Evolutionary conservation across 2,888 invertebrate species (phyloP).

Genomic region (Gortyna flavago): DNA sequence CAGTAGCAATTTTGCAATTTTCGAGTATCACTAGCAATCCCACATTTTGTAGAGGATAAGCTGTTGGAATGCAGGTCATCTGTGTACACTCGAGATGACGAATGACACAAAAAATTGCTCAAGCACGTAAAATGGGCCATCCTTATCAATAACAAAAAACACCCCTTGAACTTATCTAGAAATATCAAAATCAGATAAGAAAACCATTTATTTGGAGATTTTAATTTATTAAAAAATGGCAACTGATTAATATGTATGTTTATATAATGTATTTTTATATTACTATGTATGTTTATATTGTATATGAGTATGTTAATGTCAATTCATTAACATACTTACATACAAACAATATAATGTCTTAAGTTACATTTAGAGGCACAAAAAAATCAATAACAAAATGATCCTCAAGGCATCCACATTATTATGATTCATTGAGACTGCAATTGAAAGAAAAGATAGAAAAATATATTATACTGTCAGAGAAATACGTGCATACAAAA

Average conservation of each 20-base stretch:
- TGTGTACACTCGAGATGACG: background rate
- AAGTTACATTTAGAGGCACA: background rate
- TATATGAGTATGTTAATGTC: no score
- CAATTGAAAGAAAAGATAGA: background rate
- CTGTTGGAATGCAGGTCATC: conserved; percentile 6
- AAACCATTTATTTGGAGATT: background rate
- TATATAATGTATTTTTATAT: no score
- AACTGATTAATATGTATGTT: background rate
- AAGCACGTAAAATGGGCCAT: background rate
- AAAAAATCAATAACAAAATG: background rate
- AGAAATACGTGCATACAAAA: no score
- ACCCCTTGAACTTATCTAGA: background rate
- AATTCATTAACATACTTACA: no score
- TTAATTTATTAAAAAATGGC: background rate
- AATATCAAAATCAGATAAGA: background rate
- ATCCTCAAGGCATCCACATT: background rate
- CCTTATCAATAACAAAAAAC: background rate
- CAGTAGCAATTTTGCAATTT: background rate
- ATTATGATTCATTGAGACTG: background rate
- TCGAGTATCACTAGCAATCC: background rate
- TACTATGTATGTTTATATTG: no score
- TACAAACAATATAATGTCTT: no score
- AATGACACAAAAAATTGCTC: background rate
- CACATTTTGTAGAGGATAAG: background rate
- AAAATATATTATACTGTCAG: no score